These are phyloP conservation scores for Peucedramus taeniatus DNA, from an alignment of 2,113 vertebrate species.

Conservation along the genomic window DNA sequence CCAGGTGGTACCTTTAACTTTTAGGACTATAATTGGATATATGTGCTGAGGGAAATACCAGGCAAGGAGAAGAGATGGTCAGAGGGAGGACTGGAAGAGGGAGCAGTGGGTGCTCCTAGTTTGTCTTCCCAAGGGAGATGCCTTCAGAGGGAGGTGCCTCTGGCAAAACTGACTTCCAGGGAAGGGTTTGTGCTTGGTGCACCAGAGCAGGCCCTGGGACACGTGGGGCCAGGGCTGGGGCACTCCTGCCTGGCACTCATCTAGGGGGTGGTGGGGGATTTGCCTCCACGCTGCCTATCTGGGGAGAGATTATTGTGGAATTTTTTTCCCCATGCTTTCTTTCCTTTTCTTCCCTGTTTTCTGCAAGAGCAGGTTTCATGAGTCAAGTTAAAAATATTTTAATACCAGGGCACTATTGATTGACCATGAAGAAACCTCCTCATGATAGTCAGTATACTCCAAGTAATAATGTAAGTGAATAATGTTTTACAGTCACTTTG, in stretches of 20 bases:
- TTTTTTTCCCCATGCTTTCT: neutral
- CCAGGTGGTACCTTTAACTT: neutral
- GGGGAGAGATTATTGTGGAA: neutral
- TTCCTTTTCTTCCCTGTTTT: neutral
- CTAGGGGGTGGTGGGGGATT: neutral
- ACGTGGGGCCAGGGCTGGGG: fast-evolving
- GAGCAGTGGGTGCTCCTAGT: fast-evolving
- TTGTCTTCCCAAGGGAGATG: neutral
- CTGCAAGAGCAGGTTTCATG: neutral
- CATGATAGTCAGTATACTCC: neutral
- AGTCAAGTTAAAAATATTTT: neutral
- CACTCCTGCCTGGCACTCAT: neutral
- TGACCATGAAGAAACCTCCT: conserved; percentile 26
- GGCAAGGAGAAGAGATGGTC: neutral
- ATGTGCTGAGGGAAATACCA: neutral
- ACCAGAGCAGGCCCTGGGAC: neutral
- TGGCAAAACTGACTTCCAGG: neutral
- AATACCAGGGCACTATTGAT: neutral
- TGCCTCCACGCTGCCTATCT: neutral
- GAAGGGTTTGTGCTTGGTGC: neutral
- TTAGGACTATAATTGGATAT: neutral
- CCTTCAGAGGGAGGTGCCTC: neutral
- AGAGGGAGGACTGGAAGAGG: neutral
- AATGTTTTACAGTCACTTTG: conserved; percentile 39
- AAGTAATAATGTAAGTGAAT: conserved; percentile 36